Percentiles rank a stretch among this genome's conserved stretches.
These are phyloP conservation scores for Zenarchopterus dispar DNA, from an alignment of 2,797 vertebrate genomes.

Conservation along the genomic window DNA sequence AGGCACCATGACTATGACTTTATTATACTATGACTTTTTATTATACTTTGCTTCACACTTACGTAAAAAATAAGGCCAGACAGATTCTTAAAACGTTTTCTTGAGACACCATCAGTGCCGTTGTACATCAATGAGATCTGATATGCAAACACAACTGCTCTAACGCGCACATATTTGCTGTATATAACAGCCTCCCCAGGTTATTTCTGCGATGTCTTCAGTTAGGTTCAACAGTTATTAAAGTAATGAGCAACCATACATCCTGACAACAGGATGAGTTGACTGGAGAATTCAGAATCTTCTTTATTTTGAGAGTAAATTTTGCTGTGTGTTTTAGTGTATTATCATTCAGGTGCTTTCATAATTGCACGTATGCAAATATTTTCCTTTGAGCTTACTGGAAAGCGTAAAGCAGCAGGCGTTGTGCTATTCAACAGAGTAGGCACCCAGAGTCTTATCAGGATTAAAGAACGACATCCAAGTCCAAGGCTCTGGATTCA, in stretches of 20 bases:
- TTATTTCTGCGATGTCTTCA: background rate
- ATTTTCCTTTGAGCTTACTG: conserved; percentile 41
- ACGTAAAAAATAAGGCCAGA: too few species aligned
- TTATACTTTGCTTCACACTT: too few species aligned
- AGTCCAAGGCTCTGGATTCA: conserved; percentile 39
- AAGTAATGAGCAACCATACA: conserved; percentile 8
- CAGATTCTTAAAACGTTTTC: too few species aligned
- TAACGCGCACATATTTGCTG: too few species aligned
- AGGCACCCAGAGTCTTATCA: conserved; percentile 58
- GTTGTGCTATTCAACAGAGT: conserved; percentile 46
- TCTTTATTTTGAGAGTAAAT: conserved; percentile 4
- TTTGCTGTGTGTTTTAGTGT: conserved; percentile 28
- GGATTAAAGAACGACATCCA: conserved; percentile 58
- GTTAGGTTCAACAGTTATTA: background rate
- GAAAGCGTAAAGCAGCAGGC: conserved; percentile 22
- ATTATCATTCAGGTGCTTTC: conserved; percentile 48
- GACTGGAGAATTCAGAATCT: conserved; percentile 1
- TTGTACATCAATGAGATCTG: too few species aligned
- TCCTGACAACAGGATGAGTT: conserved; percentile 1
- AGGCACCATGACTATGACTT: too few species aligned
- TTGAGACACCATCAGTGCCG: too few species aligned
- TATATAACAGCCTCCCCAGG: too few species aligned
- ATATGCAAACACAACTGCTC: too few species aligned
- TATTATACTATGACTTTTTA: too few species aligned
- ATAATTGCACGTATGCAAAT: conserved; percentile 52